A percentile compares a stretch with the other conserved stretches of the same genome.
Conservation (phyloP, 2,113 vertebrate genomes). For the Eurystomus gularis region DNA sequence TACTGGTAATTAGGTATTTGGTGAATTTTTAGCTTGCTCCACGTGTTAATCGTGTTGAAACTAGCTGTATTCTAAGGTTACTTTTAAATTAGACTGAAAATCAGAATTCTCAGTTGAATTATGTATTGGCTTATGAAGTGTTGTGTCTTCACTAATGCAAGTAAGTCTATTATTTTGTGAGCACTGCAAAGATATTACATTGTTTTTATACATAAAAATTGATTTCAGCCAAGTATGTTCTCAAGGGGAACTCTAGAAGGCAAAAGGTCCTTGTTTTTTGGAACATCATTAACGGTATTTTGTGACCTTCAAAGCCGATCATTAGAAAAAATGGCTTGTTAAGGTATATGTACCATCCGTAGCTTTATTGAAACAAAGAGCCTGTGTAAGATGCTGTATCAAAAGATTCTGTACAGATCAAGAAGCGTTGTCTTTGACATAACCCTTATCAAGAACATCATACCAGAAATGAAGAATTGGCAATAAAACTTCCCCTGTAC, state of each 20-base stretch:
- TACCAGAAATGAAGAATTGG: slow-evolving; percentile 43
- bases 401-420: slow-evolving; percentile 15
- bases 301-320: neutral
- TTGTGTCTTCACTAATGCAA: slow-evolving; percentile 26
- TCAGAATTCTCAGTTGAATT: slow-evolving; percentile 29
- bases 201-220: slow-evolving; percentile 1
- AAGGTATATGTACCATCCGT: slow-evolving; percentile 4
- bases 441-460: slow-evolving; percentile 40
- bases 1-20: neutral
- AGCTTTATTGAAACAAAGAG: slow-evolving; percentile 15
- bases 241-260: slow-evolving; percentile 12
- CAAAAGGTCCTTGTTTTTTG: slow-evolving; percentile 23
- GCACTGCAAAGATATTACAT: neutral
- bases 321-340: neutral
- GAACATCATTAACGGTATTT: slow-evolving; percentile 22
- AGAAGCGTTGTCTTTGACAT: slow-evolving; percentile 24
- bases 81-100: slow-evolving; percentile 24
- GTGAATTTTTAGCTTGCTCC: neutral
- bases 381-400: neutral
- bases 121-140: slow-evolving; percentile 6
- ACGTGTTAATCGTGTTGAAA: neutral
- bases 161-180: slow-evolving; percentile 6
- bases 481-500: slow-evolving; percentile 32
- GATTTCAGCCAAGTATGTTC: neutral
- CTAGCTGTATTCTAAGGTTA: neutral